Percentiles rank a stretch among this genome's conserved stretches.
These are phyloP conservation scores for Leiothrix lutea DNA, from an alignment of 2,113 vertebrate genomes.

Conservation along the genomic window DNA sequence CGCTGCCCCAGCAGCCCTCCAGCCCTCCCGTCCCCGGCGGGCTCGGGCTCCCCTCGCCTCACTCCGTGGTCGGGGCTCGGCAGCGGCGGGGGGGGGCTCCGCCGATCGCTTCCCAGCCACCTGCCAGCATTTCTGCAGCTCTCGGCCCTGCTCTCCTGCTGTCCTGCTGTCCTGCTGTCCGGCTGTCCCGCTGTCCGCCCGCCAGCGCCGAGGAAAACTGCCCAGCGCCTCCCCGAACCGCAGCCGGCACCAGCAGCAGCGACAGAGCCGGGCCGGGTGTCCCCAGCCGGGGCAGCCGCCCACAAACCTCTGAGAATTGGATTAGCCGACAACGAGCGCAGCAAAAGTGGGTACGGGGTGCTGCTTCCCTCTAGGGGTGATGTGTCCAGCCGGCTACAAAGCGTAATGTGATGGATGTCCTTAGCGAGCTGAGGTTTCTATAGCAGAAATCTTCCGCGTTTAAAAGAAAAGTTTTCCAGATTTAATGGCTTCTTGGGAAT, in stretches of 20 bases:
- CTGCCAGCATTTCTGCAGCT: not conserved
- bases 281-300: not conserved
- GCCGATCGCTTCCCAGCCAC: not conserved
- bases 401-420: not conserved
- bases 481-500: not conserved
- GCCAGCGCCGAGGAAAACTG: not conserved
- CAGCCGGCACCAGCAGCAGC: not conserved
- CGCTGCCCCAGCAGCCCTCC: not conserved
- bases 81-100: not conserved
- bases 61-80: fast-evolving
- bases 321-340: too few relatives aligned
- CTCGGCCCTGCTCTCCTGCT: not conserved
- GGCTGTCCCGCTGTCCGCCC: not conserved
- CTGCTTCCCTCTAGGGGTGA: not conserved
- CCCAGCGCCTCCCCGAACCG: not conserved
- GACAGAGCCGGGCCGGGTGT: not conserved
- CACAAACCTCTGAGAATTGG: fast-evolving
- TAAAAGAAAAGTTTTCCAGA: not conserved
- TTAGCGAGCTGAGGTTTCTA: not conserved
- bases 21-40: too few relatives aligned
- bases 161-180: too few relatives aligned
- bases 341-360: not conserved
- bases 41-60: not conserved
- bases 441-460: not conserved
- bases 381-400: not conserved